phyloP scores from a whole-genome alignment of 92 coral and sea anemone genomes.

The Metridium senile region DNA sequence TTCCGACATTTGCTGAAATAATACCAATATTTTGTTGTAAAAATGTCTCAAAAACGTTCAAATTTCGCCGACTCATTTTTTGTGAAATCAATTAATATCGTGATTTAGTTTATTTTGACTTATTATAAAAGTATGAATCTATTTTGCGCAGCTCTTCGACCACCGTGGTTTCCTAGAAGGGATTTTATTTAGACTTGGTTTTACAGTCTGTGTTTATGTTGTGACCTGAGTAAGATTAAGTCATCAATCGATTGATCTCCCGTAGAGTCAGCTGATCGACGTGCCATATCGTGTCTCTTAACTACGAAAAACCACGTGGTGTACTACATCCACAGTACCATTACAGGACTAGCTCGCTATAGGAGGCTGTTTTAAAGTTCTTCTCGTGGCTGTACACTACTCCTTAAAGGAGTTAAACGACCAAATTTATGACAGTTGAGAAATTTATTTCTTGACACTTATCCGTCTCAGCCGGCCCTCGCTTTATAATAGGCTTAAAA shows the following conservation, averaged over 20 bases:
- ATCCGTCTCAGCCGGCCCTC: background rate
- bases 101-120: no score
- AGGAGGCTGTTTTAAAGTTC: background rate
- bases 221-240: background rate
- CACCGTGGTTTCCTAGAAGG: background rate
- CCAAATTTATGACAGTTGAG: background rate
- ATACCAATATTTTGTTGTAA: no score
- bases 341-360: background rate
- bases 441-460: background rate
- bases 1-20: background rate
- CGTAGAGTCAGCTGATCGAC: constrained; percentile 17
- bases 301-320: background rate
- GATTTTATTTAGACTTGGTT: constrained; percentile 1
- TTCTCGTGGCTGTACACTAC: background rate
- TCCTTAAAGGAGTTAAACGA: no score
- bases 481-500: background rate
- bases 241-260: constrained; percentile 6
- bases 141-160: background rate
- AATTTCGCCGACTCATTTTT: no score
- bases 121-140: background rate
- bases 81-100: no score
- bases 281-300: constrained; percentile 8
- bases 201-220: constrained; percentile 4
- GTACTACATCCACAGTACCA: background rate
- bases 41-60: no score